Evolutionary conservation across 2,888 invertebrate genomes (phyloP).

Genomic region (Phengaris arion): DNA sequence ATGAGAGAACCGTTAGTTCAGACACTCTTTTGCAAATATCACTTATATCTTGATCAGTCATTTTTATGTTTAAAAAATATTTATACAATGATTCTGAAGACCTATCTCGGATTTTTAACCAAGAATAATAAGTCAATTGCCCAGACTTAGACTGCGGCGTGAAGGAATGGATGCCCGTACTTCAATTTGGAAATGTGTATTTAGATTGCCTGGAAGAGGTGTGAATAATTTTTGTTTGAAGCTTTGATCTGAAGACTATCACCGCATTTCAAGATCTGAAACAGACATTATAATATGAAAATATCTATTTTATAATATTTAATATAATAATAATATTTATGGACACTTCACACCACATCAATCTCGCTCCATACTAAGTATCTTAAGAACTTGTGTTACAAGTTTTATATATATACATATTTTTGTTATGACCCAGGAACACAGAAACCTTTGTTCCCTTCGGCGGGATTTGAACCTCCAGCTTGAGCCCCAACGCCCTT

Average conservation of each 20-base stretch:
- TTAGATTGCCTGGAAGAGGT: conserved; percentile 39
- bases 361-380: too few species aligned
- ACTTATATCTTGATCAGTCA: conserved; percentile 49
- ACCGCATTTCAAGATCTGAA: conserved; percentile 78
- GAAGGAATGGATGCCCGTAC: conserved; percentile 51
- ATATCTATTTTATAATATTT: background rate
- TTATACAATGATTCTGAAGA: conserved; percentile 50
- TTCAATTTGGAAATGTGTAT: conserved; percentile 39
- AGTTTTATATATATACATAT: too few species aligned
- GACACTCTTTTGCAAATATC: conserved; percentile 52
- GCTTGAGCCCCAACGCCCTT: too few species aligned
- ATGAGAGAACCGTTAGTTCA: conserved; percentile 62
- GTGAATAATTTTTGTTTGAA: conserved; percentile 43
- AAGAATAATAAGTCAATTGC: conserved; percentile 46
- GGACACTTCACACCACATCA: too few species aligned
- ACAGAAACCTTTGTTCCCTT: too few species aligned
- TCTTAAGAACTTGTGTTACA: too few species aligned
- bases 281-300: conserved; percentile 33
- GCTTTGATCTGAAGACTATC: conserved; percentile 53
- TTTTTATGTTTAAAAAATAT: conserved; percentile 42
- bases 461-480: too few species aligned
- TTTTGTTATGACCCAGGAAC: too few species aligned
- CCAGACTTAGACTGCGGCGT: conserved; percentile 36
- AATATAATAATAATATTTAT: too few species aligned
- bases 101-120: conserved; percentile 47